Conservation (phyloP, 2,113 vertebrate species). For the Grus americana region DNA sequence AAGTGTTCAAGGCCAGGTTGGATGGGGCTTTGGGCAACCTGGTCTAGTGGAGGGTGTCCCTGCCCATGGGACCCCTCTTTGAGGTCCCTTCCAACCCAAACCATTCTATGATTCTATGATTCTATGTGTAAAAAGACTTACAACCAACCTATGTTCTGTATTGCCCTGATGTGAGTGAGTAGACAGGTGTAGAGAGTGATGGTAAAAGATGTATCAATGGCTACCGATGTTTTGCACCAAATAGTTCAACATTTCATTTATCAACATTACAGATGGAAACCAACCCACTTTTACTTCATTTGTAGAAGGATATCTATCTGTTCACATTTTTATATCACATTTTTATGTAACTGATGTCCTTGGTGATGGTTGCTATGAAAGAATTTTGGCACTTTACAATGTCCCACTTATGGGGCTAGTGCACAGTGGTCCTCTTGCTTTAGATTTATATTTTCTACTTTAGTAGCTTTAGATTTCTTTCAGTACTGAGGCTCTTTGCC, state of each 20-base stretch:
- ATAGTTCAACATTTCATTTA: background rate
- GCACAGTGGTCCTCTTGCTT: background rate
- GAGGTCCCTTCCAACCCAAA: too few species aligned
- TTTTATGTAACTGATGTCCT: conserved; percentile 14
- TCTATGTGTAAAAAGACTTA: background rate
- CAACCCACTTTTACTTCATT: background rate
- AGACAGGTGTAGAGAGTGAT: background rate
- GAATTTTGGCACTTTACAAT: background rate
- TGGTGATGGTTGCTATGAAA: conserved; percentile 57
- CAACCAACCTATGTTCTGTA: background rate
- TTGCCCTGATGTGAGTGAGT: background rate
- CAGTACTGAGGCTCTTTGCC: background rate
- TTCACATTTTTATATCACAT: background rate
- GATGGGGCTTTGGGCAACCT: too few species aligned
- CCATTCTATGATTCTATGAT: too few species aligned
- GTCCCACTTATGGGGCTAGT: background rate
- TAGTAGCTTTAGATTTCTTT: background rate
- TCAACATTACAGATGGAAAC: background rate
- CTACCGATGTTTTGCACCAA: background rate
- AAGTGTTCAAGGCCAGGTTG: too few species aligned
- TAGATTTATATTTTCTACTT: background rate
- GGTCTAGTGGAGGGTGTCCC: too few species aligned
- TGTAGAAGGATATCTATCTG: background rate
- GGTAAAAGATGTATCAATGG: background rate
- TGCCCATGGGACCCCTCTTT: too few species aligned